Base-by-base conservation (phyloP, 2,797 vertebrate species). In the Eulemur rubriventer region DNA sequence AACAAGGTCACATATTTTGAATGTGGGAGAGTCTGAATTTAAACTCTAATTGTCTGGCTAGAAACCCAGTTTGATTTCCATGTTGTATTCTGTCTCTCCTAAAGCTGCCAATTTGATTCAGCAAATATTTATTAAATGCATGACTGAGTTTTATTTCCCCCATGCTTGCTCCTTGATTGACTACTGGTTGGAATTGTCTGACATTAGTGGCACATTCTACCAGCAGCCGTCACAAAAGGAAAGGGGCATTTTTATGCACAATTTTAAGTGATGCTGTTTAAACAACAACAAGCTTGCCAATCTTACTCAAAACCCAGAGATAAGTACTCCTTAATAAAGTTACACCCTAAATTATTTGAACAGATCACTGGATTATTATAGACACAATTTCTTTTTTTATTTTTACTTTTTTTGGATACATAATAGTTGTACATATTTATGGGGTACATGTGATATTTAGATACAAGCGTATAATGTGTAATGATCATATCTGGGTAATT, bases 71-170 rank as follows among this genome's bases (percentile, higher is more conserved):
- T 83, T 69, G 75, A 61, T 87, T 94, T 91, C 43, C 48, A 35
- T 73, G 55, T 72, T 69, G 63, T 8, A 22, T 48, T 75, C 48
- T 84, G 33, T 88, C 46, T 82, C 63, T 46, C 38, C 33, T 94
- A 94, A 92, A 94, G 83, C 52, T 61, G 46, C 14, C 55, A 81
- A 97, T 95, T 94, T 95, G 95, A 83, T 87, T 83, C 83, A 80
- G 28, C 73, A 93, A 94, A 83, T 93, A 96, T 89, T 93, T 94
- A 91, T 94, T 95, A 92, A 95, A 96, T 41, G 61, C 69, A 72
- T 94, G 93, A 46, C 50, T 84, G 69, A 89, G 33, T 93, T 95
- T 97, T 93, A 87, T 91, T 96, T 87, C 35, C 11, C 35, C 76
- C 30, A 35, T 75, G 57, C 38, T 92, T 86, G 59, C 41, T 83